Conservation (phyloP, 2,113 vertebrate genomes). For the Rana temporaria region DNA sequence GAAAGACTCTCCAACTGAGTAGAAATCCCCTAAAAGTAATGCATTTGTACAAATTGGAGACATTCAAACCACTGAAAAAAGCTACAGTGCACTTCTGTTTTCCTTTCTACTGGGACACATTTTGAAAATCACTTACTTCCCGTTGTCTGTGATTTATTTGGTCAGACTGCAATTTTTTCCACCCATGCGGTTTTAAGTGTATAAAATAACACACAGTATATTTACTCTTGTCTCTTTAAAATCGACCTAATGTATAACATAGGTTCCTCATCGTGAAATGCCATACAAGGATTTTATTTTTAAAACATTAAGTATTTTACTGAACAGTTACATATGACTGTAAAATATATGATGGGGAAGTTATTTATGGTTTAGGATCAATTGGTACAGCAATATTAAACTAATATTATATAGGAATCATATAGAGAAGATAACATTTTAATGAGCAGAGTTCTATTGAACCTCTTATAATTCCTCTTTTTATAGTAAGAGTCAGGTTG, state of each 20-base stretch:
- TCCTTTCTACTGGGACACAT: constrained; percentile 30
- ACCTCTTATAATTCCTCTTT: too few relatives aligned
- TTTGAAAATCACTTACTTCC: constrained; percentile 40
- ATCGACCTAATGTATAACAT: constrained; percentile 23
- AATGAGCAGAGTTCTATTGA: too few relatives aligned
- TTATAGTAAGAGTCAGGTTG: too few relatives aligned
- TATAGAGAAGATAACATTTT: too few relatives aligned
- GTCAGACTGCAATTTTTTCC: constrained; percentile 37
- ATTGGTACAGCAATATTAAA: not conserved
- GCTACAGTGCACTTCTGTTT: constrained; percentile 30
- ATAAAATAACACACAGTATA: constrained; percentile 41
- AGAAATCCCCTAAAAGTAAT: constrained; percentile 2
- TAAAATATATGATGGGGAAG: not conserved
- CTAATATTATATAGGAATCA: too few relatives aligned
- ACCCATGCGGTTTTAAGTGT: constrained; percentile 12
- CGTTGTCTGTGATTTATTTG: constrained; percentile 44
- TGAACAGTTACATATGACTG: not conserved
- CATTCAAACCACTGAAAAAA: constrained; percentile 3
- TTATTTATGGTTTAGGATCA: not conserved
- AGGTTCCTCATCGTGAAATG: constrained; percentile 22
- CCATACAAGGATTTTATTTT: not conserved
- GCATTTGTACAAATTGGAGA: constrained; percentile 13
- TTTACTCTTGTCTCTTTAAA: constrained; percentile 36
- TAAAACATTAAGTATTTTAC: constrained; percentile 25
- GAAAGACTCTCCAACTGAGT: too few relatives aligned